Evolutionary conservation across 2,113 vertebrate genomes (phyloP).

Genomic region (Perca schrenkii): DNA sequence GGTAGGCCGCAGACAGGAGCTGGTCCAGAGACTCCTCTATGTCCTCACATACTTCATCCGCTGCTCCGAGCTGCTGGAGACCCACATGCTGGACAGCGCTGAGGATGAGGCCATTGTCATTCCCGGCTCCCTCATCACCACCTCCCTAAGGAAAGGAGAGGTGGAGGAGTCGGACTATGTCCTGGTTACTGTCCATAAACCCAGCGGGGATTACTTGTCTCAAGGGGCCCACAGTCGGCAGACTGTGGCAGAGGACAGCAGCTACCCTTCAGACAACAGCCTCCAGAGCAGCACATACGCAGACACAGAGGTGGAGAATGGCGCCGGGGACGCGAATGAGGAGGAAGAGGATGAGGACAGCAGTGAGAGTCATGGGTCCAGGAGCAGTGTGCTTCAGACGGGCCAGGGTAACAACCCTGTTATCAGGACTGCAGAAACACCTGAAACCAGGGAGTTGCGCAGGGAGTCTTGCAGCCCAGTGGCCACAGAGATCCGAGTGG

Average conservation of each 20-base stretch:
- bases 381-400: conserved; percentile 82
- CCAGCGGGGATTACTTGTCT: conserved; percentile 88
- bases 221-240: conserved; percentile 75
- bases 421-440: conserved; percentile 78
- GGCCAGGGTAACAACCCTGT: conserved; percentile 57
- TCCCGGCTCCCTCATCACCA: conserved; percentile 97
- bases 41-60: conserved; percentile 99
- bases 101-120: conserved; percentile 97
- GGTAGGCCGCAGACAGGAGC: conserved; percentile 93
- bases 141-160: conserved; percentile 95
- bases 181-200: conserved; percentile 95
- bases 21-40: conserved; percentile 96
- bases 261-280: conserved; percentile 87
- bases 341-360: conserved; percentile 69
- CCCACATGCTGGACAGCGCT: conserved; percentile 92
- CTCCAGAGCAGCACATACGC: conserved; percentile 88
- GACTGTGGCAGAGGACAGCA: conserved; percentile 64
- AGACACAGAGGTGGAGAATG: conserved; percentile 64
- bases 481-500: conserved; percentile 84
- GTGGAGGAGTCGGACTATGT: conserved; percentile 98
- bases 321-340: conserved; percentile 71
- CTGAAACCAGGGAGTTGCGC: conserved; percentile 76
- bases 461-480: conserved; percentile 78
- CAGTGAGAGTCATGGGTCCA: conserved; percentile 76
- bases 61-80: conserved; percentile 98